Base-by-base conservation (phyloP, 2,888 invertebrate species). In the Bhutanitis thaidina region DNA sequence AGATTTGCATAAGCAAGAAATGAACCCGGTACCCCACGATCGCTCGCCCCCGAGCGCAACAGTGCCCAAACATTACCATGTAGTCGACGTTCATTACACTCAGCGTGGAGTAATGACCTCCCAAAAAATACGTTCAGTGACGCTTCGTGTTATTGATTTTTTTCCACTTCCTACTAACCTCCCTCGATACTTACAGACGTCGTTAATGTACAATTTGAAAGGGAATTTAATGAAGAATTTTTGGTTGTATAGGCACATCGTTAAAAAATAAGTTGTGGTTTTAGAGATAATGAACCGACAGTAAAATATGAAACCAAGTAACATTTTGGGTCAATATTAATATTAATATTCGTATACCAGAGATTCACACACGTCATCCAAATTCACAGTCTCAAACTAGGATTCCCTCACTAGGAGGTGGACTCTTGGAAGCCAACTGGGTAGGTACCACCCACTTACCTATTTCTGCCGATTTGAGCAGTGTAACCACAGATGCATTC, bases 31-130 rank as follows among this genome's bases (percentile, higher is more conserved):
- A 52, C 41, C 36, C 39, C 40, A 45, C 40, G 41, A 45, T 40
- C 45, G 30, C 45, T 51, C 45, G 51, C 52, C 40, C 43, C 45
- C 46, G 37, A 37, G 46, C 52, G 35, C 14, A 48, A 48, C 38
- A 52, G 36, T 47, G 48, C 52, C 48, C 52, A 52, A 52, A 48
- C 52, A 52, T 48, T 52, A 47, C 25, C 41, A 45, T 43, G 43
- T 39, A 38, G 45, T 32, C 49, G 34, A 7, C 34, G 46, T 50
- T 46, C 54, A 50, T 54, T 54, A 45, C 45, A 51, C 54, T 40
- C 50, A 3, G 36, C 46, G 7, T 47, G 43, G 49, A 14, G 45
- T 46, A 47, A 54, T 54, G 46, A 50, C 49, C 54, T 34, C 41
- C 29, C 38, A 35, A 51, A 54, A 46, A 50, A 37, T 51, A 39